Evolutionary conservation across 2,888 invertebrate genomes (phyloP).

Genomic region (Julus scanicus): DNA sequence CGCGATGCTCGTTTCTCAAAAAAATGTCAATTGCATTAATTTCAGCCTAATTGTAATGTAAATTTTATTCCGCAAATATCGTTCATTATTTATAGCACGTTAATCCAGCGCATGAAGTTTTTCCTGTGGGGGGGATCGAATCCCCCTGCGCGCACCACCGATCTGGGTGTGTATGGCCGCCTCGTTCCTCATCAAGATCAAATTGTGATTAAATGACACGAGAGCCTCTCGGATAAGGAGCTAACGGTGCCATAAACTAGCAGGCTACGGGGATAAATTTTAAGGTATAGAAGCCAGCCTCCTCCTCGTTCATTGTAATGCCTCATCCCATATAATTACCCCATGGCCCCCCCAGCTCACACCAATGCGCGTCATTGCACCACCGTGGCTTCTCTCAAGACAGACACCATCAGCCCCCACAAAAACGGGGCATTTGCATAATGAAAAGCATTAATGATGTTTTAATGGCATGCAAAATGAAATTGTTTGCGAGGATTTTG

Average conservation of each 20-base stretch:
- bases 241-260: constrained; percentile 18
- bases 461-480: constrained; percentile 56
- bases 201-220: constrained; percentile 27
- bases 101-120: background rate
- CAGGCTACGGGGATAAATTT: background rate
- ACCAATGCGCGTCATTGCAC: background rate
- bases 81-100: constrained; percentile 27
- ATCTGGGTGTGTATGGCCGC: constrained; percentile 17
- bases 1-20: constrained; percentile 5
- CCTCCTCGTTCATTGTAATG: background rate
- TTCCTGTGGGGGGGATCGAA: background rate
- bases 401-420: background rate
- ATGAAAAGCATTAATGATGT: constrained; percentile 56
- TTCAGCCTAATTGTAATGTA: constrained; percentile 27
- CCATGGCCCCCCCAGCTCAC: background rate
- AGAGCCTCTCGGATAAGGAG: constrained; percentile 21
- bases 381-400: constrained; percentile 8
- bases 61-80: constrained; percentile 33
- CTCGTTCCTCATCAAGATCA: constrained; percentile 33
- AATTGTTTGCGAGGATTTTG: constrained; percentile 45
- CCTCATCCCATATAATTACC: background rate
- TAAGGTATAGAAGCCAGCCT: background rate
- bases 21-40: constrained; percentile 19
- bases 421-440: constrained; percentile 55
- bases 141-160: background rate